Evolutionary conservation across 1,140 invertebrate genomes (phyloP).

Genomic region (Drosophila prosaltans): DNA sequence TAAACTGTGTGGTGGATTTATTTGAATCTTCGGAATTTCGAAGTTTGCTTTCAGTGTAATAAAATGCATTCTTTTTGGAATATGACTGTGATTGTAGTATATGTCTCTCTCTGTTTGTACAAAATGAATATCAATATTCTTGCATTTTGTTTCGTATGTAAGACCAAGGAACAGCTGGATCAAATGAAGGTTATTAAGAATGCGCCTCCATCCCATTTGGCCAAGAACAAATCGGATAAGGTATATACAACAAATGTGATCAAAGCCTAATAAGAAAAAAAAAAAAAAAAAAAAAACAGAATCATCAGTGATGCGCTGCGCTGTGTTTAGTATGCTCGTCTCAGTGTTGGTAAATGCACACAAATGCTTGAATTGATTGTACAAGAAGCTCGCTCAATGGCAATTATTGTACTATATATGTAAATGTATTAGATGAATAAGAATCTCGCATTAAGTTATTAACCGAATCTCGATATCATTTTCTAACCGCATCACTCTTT

Average conservation of each 20-base stretch:
- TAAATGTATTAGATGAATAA: slow-evolving; percentile 30
- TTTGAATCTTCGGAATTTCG: too few relatives aligned
- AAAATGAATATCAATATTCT: slow-evolving; percentile 17
- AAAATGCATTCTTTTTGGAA: not conserved
- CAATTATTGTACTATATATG: not conserved
- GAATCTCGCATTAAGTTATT: slow-evolving; percentile 47
- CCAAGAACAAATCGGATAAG: slow-evolving; percentile 94
- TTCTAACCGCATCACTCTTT: slow-evolving; percentile 69
- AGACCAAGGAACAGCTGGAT: slow-evolving; percentile 87
- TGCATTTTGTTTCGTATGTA: slow-evolving; percentile 38
- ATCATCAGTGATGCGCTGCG: slow-evolving; percentile 33
- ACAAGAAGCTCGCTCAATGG: slow-evolving; percentile 10
- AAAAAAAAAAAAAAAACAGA: slow-evolving; percentile 1
- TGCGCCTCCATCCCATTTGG: slow-evolving; percentile 91
- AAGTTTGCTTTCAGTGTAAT: too few relatives aligned
- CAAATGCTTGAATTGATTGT: slow-evolving; percentile 15
- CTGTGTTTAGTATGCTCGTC: slow-evolving; percentile 35
- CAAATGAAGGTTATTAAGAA: slow-evolving; percentile 90
- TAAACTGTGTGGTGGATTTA: too few relatives aligned
- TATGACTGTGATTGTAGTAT: not conserved
- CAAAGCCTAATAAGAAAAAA: not conserved
- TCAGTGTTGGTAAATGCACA: slow-evolving; percentile 67
- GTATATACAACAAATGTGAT: slow-evolving; percentile 83
- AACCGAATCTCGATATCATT: slow-evolving; percentile 54
- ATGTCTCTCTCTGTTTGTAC: not conserved